Conservation (phyloP, 2,113 vertebrate species). For the Psittacus erithacus region DNA sequence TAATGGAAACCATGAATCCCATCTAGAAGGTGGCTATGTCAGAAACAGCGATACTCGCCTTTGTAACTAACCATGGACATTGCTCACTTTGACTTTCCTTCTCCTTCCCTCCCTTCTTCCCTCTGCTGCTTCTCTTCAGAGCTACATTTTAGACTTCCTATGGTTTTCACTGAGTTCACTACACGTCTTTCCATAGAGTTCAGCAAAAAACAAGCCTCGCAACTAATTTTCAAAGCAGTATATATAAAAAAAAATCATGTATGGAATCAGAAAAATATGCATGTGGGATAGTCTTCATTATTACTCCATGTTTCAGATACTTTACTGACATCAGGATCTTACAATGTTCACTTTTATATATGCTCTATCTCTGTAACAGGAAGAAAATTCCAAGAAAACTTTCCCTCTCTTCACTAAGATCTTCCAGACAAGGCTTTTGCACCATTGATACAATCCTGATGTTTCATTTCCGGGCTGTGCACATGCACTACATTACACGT, state of each 20-base stretch:
- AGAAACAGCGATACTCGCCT: not conserved
- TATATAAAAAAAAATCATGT: slow-evolving; percentile 1
- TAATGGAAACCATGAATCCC: not conserved
- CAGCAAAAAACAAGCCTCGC: not conserved
- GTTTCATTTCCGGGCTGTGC: slow-evolving; percentile 42
- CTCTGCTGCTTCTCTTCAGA: not conserved
- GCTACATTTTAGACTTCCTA: not conserved
- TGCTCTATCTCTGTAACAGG: slow-evolving; percentile 47
- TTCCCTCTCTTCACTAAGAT: slow-evolving; percentile 69
- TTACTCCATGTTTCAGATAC: slow-evolving; percentile 20
- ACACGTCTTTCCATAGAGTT: not conserved
- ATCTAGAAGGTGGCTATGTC: not conserved
- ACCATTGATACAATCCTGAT: slow-evolving; percentile 64
- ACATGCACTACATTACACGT: slow-evolving; percentile 61
- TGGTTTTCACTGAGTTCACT: not conserved
- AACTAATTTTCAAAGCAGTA: slow-evolving; percentile 7
- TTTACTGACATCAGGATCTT: slow-evolving; percentile 10
- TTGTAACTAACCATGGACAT: not conserved
- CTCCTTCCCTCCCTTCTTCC: not conserved
- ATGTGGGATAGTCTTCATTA: not conserved
- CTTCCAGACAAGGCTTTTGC: slow-evolving; percentile 93
- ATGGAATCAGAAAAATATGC: slow-evolving; percentile 10
- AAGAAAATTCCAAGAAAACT: slow-evolving; percentile 63
- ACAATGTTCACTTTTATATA: slow-evolving; percentile 15
- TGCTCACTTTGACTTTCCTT: not conserved